Evolutionary conservation across 2,888 invertebrate genomes (phyloP).

Genomic region (Heliconius hortense): DNA sequence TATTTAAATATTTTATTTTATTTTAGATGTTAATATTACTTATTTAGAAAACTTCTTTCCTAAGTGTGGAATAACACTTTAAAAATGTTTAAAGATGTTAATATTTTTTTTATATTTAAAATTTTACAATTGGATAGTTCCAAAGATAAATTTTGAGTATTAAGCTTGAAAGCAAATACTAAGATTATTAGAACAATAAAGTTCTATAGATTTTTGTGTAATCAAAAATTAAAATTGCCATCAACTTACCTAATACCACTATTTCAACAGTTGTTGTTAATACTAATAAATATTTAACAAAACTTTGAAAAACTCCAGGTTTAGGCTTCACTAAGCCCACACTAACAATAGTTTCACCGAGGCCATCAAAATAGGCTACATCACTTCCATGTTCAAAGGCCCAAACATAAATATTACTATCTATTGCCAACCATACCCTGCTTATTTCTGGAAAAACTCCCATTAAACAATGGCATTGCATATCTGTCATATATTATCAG

Average conservation of each 20-base stretch:
- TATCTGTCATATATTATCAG: constrained; percentile 83
- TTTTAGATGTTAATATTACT: no score
- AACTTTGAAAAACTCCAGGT: constrained; percentile 92
- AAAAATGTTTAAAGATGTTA: no score
- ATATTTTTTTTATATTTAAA: no score
- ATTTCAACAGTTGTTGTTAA: constrained; percentile 98
- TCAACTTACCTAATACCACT: constrained; percentile 89
- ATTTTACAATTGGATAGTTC: no score
- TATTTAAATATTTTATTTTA: no score
- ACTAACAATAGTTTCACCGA: constrained; percentile 96
- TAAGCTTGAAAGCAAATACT: neutral
- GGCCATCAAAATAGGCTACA: constrained; percentile 97
- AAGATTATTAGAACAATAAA: neutral
- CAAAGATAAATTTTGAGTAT: no score
- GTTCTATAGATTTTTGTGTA: neutral
- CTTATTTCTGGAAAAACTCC: constrained; percentile 98
- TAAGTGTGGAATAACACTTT: no score
- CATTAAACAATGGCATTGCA: constrained; percentile 98
- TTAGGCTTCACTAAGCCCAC: constrained; percentile 96
- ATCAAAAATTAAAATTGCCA: neutral
- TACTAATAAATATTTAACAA: constrained; percentile 94
- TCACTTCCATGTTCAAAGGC: constrained; percentile 97
- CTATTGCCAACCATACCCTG: constrained; percentile 98
- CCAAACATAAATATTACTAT: constrained; percentile 99
- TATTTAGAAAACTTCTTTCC: no score